phyloP scores from a whole-genome alignment of 2,113 vertebrate species.

The Alethe diademata region DNA sequence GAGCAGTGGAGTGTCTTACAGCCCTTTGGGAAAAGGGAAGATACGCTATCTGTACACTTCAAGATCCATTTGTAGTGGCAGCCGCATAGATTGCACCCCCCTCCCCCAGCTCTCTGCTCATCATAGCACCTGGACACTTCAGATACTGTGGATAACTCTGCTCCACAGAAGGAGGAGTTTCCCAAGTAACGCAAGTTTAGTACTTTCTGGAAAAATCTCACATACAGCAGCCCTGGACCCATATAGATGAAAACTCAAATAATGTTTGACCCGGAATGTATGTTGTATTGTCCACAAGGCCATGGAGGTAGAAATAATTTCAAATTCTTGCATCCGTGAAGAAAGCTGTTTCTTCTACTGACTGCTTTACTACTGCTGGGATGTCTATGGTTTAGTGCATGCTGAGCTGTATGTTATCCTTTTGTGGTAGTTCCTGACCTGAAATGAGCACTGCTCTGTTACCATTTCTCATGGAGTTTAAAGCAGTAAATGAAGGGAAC shows the following conservation, averaged over 20 bases:
- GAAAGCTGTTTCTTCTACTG: not conserved
- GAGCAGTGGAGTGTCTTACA: not conserved
- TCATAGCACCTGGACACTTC: not conserved
- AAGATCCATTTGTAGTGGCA: not conserved
- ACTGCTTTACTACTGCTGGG: not conserved
- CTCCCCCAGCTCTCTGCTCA: not conserved
- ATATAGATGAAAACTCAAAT: not conserved
- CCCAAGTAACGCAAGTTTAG: not conserved
- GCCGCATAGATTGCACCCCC: rapidly evolving
- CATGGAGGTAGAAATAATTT: not conserved
- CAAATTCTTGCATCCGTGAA: not conserved
- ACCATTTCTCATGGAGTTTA: not conserved
- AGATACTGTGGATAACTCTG: not conserved
- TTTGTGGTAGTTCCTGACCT: not conserved
- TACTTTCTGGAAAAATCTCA: not conserved
- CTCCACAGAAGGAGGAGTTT: not conserved
- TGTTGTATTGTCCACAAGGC: not conserved
- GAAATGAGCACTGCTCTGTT: not conserved
- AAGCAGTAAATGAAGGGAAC: not conserved
- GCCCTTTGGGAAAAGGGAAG: constrained; percentile 23
- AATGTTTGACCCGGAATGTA: not conserved
- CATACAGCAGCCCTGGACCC: not conserved
- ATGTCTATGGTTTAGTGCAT: not conserved
- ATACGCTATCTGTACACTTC: not conserved
- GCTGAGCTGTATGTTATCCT: not conserved